Evolutionary conservation across 2,113 vertebrate genomes (phyloP), one percentile per base, ranked within the genome.

Genomic region (Campylorhamphus procurvoides): DNA sequence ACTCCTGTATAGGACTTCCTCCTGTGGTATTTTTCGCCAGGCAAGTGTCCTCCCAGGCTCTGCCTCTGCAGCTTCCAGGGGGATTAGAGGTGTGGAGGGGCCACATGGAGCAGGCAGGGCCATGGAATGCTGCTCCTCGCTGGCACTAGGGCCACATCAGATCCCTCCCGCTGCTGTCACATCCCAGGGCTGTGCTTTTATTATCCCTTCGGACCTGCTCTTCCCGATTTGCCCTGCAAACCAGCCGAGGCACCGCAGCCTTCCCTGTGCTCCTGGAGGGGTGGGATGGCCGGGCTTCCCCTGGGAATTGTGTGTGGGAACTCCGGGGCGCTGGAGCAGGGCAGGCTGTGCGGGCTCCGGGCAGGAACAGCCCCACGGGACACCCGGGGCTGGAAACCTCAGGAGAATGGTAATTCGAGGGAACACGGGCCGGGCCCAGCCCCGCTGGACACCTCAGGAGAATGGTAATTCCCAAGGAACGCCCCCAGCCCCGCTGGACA

Each of bases 21-120:
- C 56, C 94, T 96, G 83, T 97, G 97, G 91, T 96, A 83, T 97
- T 98, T 98, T 97, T 96, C 97, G 67, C 95, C 94, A 97, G 97
- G 94, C 90, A 83, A 93, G 90, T 75, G 92, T 93, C 83, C 92
- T 91, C 80, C 71, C 39, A 87, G 59, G 90, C 25, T 16, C 64
- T 63, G 42, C 92, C 25, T 16, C 64, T 63, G 42, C 66, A 33
- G 81, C 96, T 94, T 75, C 31, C 16, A 96, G 86, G 77, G 94
- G 93, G 53, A 69, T 55, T 29, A 52, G 50, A 68, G 83, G 17
- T 39, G 28, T 6, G 56, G 55, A 84, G 92, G 94, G 83, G 84
- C 5, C 4, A 19, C 12, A 63, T 55, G 16, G 44, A 68, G 35
- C 23, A 89, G 91, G 89, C 94, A 96, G 91, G 89, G 84, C 27